Percentiles rank a stretch among this genome's conserved stretches.
Evolutionary conservation across 1,140 invertebrate species (phyloP).

Genomic region (Drosophila suzukii): DNA sequence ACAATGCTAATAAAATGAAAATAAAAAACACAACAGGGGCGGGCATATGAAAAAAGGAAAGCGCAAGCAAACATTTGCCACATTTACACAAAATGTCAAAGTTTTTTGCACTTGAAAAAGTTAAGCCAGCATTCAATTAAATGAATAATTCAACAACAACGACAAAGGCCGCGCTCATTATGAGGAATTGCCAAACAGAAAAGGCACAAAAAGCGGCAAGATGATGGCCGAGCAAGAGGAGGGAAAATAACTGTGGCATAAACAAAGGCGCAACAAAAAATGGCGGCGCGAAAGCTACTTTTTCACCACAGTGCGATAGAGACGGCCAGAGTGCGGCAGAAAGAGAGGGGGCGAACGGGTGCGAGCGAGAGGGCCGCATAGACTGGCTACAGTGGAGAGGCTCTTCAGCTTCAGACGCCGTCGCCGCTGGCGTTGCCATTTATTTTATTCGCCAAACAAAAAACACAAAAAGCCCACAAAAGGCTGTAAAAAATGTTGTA

Average conservation of each 20-base stretch:
- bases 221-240: slow-evolving; percentile 29
- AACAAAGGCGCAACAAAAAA: slow-evolving; percentile 83
- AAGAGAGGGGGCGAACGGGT: slow-evolving; percentile 14
- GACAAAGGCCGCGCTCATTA: slow-evolving; percentile 67
- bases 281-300: slow-evolving; percentile 82
- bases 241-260: slow-evolving; percentile 69
- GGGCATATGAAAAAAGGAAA: slow-evolving; percentile 8
- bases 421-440: slow-evolving; percentile 74
- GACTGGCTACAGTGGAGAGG: slow-evolving; percentile 73
- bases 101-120: slow-evolving; percentile 83
- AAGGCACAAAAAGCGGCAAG: slow-evolving; percentile 53
- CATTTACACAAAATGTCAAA: slow-evolving; percentile 80
- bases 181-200: slow-evolving; percentile 75
- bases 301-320: slow-evolving; percentile 40
- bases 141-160: slow-evolving; percentile 63
- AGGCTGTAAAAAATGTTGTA: slow-evolving; percentile 30
- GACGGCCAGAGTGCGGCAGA: slow-evolving; percentile 13
- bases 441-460: slow-evolving; percentile 78
- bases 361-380: slow-evolving; percentile 19
- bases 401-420: slow-evolving; percentile 66
- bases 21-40: not conserved
- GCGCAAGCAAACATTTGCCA: slow-evolving; percentile 66
- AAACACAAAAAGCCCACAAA: slow-evolving; percentile 52
- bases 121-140: slow-evolving; percentile 71
- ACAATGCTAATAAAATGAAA: slow-evolving; percentile 27